Percentiles rank a stretch among this genome's conserved stretches.
These are phyloP conservation scores for Lepidurus couesii DNA, from an alignment of 1,140 invertebrate species.

Conservation along the genomic window DNA sequence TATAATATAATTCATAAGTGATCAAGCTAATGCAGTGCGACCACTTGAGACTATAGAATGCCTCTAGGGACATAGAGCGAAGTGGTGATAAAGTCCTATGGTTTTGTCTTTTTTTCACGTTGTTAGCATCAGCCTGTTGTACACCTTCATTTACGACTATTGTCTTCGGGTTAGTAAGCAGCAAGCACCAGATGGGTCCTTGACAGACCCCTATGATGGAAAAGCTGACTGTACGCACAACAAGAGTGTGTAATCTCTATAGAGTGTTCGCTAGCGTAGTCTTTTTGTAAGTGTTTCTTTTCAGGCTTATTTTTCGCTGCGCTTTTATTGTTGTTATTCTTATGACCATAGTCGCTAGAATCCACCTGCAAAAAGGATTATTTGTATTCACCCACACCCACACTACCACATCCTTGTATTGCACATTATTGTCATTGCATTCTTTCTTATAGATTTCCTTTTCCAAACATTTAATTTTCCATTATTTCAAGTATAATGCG, in stretches of 20 bases:
- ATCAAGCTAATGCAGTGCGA: not conserved
- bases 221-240: not conserved
- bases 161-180: constrained; percentile 17
- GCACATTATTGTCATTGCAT: too few species aligned
- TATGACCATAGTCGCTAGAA: too few species aligned
- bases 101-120: not conserved
- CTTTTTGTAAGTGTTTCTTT: not conserved
- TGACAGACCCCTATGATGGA: constrained; percentile 13
- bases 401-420: too few species aligned
- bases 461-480: too few species aligned
- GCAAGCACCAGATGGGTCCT: constrained; percentile 17
- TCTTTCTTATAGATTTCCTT: too few species aligned
- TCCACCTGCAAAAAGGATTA: too few species aligned
- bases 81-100: not conserved
- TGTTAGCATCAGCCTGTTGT: not conserved
- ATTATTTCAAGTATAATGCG: too few species aligned
- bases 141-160: constrained; percentile 19
- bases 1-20: not conserved
- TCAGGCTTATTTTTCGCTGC: not conserved
- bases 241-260: not conserved
- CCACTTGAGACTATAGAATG: not conserved
- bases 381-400: too few species aligned
- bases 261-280: not conserved
- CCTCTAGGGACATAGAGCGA: not conserved
- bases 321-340: not conserved